Percentiles rank a stretch among this genome's conserved stretches.
phyloP scores from a whole-genome alignment of 2,113 vertebrate species.

The Zingel zingel region DNA sequence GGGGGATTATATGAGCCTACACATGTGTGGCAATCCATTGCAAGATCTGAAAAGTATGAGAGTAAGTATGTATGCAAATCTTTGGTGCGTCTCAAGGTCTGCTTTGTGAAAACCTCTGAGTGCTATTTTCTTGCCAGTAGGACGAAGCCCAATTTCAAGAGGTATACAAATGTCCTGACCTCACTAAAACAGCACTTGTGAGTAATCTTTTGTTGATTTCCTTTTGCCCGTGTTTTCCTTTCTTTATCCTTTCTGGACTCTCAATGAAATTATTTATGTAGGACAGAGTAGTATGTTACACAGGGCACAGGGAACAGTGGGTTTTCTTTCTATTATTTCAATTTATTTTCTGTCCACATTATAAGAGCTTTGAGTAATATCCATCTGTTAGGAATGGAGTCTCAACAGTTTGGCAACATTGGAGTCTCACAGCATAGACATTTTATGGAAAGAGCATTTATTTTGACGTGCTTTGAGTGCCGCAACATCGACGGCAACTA shows the following conservation, averaged over 20 bases:
- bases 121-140: constrained; percentile 5
- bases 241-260: constrained; percentile 28
- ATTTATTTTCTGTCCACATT: neutral
- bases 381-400: too few species aligned
- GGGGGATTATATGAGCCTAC: neutral
- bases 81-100: neutral
- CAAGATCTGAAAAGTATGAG: neutral
- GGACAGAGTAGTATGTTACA: constrained; percentile 6
- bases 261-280: constrained; percentile 38
- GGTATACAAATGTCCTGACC: constrained; percentile 16
- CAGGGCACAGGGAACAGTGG: neutral
- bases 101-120: constrained; percentile 1
- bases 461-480: neutral
- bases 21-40: neutral
- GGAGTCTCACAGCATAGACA: neutral
- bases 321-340: neutral
- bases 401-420: neutral
- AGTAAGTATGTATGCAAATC: neutral
- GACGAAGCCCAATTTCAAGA: neutral
- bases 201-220: constrained; percentile 41
- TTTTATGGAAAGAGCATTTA: neutral
- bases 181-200: constrained; percentile 19
- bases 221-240: constrained; percentile 10
- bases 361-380: neutral
- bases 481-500: neutral